phyloP scores from a whole-genome alignment of 2,888 invertebrate genomes.

The Drosophila phalerata region DNA sequence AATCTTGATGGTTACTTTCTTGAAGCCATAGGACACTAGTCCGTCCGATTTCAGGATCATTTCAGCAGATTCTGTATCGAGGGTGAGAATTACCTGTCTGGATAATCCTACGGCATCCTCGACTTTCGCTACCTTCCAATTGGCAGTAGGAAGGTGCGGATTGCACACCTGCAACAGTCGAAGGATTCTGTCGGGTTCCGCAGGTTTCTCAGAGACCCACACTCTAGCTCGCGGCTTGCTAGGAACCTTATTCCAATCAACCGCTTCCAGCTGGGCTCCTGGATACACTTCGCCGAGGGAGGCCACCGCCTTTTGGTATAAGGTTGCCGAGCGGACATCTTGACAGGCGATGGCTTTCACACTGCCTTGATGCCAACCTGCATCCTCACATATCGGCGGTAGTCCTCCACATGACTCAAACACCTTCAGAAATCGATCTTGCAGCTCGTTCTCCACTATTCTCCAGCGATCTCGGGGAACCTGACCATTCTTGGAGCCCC shows the following conservation, averaged over 20 bases:
- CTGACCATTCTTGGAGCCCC: not conserved
- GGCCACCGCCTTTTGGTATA: constrained; percentile 1
- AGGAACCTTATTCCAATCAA: not conserved
- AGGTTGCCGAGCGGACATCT: not conserved
- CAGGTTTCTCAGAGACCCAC: not conserved
- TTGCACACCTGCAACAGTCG: constrained; percentile 4
- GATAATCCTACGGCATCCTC: not conserved
- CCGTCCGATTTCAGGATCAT: not conserved
- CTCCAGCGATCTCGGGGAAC: not conserved
- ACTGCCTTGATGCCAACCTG: constrained; percentile 1
- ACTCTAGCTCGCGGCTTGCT: not conserved
- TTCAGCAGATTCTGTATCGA: not conserved
- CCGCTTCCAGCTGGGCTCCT: constrained; percentile 1
- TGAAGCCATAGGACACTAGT: not conserved
- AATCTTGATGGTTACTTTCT: not conserved
- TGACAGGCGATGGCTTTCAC: constrained; percentile 4
- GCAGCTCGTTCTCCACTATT: constrained; percentile 1
- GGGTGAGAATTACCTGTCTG: not conserved
- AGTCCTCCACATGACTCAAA: not conserved
- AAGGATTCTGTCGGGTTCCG: not conserved
- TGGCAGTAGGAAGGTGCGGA: constrained; percentile 1
- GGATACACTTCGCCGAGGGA: constrained; percentile 1
- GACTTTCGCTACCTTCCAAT: constrained; percentile 1
- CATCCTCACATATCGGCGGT: not conserved
- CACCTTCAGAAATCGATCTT: not conserved